Percentiles rank a stretch among this genome's conserved stretches.
These are phyloP conservation scores for Sylvicola fuscatus DNA, from an alignment of 2,888 invertebrate species.

Conservation along the genomic window DNA sequence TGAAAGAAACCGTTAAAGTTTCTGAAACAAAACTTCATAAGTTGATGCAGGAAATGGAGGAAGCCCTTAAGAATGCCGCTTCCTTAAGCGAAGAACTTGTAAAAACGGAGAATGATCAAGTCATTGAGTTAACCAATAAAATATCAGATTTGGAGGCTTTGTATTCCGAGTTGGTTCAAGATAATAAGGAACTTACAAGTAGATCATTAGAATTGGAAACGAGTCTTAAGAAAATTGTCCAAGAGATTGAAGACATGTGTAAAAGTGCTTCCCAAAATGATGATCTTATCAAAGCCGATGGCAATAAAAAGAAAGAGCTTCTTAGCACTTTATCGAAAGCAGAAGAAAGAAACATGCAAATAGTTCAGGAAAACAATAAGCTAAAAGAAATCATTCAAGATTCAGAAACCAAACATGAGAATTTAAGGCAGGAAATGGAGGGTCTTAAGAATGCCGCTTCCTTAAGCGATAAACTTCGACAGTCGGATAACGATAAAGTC, in stretches of 20 bases:
- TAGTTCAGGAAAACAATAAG: background rate
- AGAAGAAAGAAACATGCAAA: constrained; percentile 4
- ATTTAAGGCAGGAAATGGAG: constrained; percentile 43
- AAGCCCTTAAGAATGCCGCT: constrained; percentile 45
- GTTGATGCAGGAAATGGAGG: constrained; percentile 42
- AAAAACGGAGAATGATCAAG: constrained; percentile 11
- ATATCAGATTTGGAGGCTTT: constrained; percentile 5
- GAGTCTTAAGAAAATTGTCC: background rate
- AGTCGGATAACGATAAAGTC: constrained; percentile 10
- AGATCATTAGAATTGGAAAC: constrained; percentile 10
- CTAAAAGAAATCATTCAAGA: constrained; percentile 22
- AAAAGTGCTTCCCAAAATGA: too few relatives aligned
- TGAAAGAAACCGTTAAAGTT: constrained; percentile 23
- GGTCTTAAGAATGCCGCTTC: constrained; percentile 47
- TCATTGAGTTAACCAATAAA: background rate
- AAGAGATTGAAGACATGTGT: constrained; percentile 8
- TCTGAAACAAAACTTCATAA: constrained; percentile 29
- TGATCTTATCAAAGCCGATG: constrained; percentile 25
- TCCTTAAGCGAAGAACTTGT: constrained; percentile 32
- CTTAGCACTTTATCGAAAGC: too few relatives aligned
- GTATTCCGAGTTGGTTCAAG: constrained; percentile 1
- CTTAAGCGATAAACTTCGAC: constrained; percentile 29
- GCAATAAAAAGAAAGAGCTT: constrained; percentile 11
- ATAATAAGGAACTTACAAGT: constrained; percentile 7
- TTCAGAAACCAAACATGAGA: constrained; percentile 28